Evolutionary conservation across 2,888 invertebrate species (phyloP), one percentile per base, ranked within the genome.

Genomic region (Macrosoma leucophasiata): DNA sequence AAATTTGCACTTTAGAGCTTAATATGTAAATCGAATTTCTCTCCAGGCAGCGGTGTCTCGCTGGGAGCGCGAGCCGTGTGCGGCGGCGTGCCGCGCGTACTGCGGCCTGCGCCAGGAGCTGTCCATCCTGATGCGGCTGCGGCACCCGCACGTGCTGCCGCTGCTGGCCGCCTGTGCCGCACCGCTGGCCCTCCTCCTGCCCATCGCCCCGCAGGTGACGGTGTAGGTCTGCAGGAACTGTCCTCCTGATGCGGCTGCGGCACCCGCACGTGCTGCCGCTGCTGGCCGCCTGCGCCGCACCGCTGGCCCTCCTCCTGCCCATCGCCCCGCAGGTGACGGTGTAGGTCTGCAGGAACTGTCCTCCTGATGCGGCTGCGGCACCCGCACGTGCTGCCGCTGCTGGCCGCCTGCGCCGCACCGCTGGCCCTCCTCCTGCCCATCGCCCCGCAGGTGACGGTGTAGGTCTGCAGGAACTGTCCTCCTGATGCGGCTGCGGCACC

Each of bases 91-190:
- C 58, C 95, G 97, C 67, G 97, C 98, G 0, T 98, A 99, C 78
- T 95, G 96, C 66, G 97, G 96, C 0, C 95, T 97, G 2, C 86
- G 98, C 10, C 97, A 97, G 71, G 98, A 99, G 75, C 84, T 98
- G 33, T 91, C 93, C 53, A 96, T 98, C 43, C 82, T 99, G 28
- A 68, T 91, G 32, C 90, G 92, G 4, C 86, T 98, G 31, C 88
- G 91, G 30, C 98, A 99, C 82, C 87, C 93, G 1, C 93, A 98
- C 81, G 96, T 98, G 43, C 94, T 98, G 32, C 94, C 96, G 2
- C 87, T 98, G 46, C 89, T 96, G 18, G 98, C 97, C 0, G 91
- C 96, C 32, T 96, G 96, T 52, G 90, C 92, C 2, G 91, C 92
- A 47, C 98, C 98, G 0, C 72, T 98, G 19, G 93, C 96, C 2